Conservation (phyloP, 2,113 vertebrate species). For the Sardina pilchardus region DNA sequence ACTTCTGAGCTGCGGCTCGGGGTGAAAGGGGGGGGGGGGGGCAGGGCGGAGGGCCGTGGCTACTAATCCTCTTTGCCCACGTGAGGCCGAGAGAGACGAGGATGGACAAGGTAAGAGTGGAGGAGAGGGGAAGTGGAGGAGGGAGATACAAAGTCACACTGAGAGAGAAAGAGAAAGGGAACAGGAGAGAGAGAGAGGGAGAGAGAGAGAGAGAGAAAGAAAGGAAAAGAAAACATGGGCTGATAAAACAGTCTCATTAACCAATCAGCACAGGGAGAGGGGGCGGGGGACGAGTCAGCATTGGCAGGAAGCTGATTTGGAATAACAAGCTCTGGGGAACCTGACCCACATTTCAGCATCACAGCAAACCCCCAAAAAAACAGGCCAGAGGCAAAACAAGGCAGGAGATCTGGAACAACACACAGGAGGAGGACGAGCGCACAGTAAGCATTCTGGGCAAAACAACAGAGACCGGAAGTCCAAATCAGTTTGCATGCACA, state of each 20-base stretch:
- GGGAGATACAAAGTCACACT: no score
- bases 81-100: neutral
- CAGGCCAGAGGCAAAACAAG: slow-evolving; percentile 16
- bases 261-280: neutral
- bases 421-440: neutral
- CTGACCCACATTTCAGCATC: slow-evolving; percentile 52
- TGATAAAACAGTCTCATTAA: neutral
- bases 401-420: neutral
- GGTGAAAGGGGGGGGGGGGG: no score
- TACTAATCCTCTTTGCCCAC: slow-evolving; percentile 1
- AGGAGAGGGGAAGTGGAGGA: slow-evolving; percentile 20
- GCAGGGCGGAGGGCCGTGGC: neutral
- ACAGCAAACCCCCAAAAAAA: slow-evolving; percentile 25
- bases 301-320: slow-evolving; percentile 29
- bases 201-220: slow-evolving; percentile 44
- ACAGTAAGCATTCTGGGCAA: neutral
- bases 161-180: neutral
- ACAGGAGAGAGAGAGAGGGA: slow-evolving; percentile 16
- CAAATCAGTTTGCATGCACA: neutral
- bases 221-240: slow-evolving; percentile 20
- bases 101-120: neutral
- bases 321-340: slow-evolving; percentile 45
- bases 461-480: neutral
- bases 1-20: neutral
- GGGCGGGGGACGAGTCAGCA: neutral